Evolutionary conservation across 2,888 invertebrate genomes (phyloP), one percentile per base, ranked within the genome.

Genomic region (Caenorhabditis uteleia): DNA sequence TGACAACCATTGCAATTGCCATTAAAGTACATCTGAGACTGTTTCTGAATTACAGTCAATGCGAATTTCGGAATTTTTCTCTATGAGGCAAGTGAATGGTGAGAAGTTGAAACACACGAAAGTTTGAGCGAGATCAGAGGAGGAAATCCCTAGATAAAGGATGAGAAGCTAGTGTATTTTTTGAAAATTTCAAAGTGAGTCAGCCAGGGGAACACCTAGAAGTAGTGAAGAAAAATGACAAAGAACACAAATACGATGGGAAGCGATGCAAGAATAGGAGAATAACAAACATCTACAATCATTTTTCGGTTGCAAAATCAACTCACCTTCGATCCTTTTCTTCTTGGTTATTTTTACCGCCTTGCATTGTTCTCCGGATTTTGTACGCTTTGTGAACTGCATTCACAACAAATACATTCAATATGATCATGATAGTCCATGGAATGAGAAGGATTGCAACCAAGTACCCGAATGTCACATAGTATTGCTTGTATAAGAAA

Each of bases 1-100:
- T 73, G 25, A 64, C 47, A 39, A 80, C 70, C 64, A 78, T 80
- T 25, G 78, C 74, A 5, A 79, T 57, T 14, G 79, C 82, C 82
- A 82, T 82, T 43, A 80, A 65, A 20, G 80, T 80, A 57, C 77
- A 78, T 55, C 76, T 77, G 40, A 53, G 53, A 64, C 59, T 59
- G 53, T 59, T 59, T 59, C 59, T 59, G 53, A 59, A 59, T 29
- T 14, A 29, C 31, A 7, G 31, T 29, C n/a, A n/a, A 33, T 33
- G 33, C 10, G 33, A 10, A 14, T 33, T 33, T 14, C 33, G 33
- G 33, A 10, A 33, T 33, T 33, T 33, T 33, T 33, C 14, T 33
- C 33, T 12, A 33, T 14, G 14, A 33, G 14, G 10, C 33, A 14
- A n/a, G n/a, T n/a, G n/a, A n/a, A n/a, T n/a, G n/a, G n/a, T n/a